These are phyloP conservation scores for Cyrtorhinus lividipennis DNA, from an alignment of 1,140 invertebrate species.

Conservation along the genomic window DNA sequence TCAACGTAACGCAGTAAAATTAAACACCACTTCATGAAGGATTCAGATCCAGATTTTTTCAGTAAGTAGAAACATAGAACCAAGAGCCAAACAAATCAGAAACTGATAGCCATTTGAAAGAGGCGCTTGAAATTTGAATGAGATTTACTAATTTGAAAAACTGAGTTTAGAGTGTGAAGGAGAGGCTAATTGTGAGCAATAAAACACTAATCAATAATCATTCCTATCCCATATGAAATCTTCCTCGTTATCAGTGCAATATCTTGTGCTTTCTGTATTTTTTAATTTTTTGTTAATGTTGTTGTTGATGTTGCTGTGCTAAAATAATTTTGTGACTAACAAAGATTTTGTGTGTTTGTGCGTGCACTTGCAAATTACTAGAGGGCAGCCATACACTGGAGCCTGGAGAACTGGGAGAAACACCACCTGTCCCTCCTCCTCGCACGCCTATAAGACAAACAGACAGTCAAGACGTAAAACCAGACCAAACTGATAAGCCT, in stretches of 20 bases:
- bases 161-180: too few relatives aligned
- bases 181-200: too few relatives aligned
- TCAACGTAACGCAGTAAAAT: neutral
- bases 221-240: too few relatives aligned
- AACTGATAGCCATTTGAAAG: too few relatives aligned
- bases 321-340: constrained; percentile 18
- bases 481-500: constrained; percentile 1
- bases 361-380: constrained; percentile 18
- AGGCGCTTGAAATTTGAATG: too few relatives aligned
- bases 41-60: neutral
- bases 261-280: too few relatives aligned
- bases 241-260: too few relatives aligned
- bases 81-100: too few relatives aligned
- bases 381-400: constrained; percentile 20
- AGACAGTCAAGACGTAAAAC: constrained; percentile 13
- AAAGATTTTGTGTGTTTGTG: constrained; percentile 16
- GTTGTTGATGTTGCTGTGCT: constrained; percentile 11
- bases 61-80: too few relatives aligned
- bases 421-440: constrained; percentile 22
- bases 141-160: too few relatives aligned
- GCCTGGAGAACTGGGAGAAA: constrained; percentile 9
- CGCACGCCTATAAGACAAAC: constrained; percentile 2
- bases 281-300: constrained; percentile 10
- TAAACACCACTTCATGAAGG: neutral
- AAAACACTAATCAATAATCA: too few relatives aligned